Evolutionary conservation across 1,140 invertebrate genomes (phyloP), one percentile per base, ranked within the genome.

Genomic region (Chrysomallon squamiferum): DNA sequence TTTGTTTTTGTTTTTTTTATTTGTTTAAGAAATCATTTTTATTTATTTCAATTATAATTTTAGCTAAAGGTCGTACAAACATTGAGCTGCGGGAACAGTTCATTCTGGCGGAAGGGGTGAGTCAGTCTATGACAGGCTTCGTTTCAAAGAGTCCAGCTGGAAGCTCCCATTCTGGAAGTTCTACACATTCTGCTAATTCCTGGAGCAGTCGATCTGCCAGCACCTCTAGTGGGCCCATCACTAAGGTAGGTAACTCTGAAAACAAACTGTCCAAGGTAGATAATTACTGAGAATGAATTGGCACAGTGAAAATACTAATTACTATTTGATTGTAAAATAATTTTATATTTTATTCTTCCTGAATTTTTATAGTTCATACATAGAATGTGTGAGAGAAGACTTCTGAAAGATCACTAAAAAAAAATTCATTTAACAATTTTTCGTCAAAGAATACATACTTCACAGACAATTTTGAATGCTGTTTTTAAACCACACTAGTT

Each of bases 51-150:
- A 15, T 38, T 38, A 38, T 38, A 38, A 22, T 77, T 75, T 6
- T 90, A 97, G 96, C 96, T 88, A 98, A 98, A 89, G 97, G 97
- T 90, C 92, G 96, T 88, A 99, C 97, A 85, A 99, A 98, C 90
- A 95, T 98, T 87, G 97, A 99, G 89, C 91, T 99, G 82, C 90
- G 96, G 77, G 96, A 99, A 88, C 95, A 98, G 89, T 98, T 98
- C 89, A 97, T 98, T 85, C 88, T 98, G 89, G 95, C 96, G 75
- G 93, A 97, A 86, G 95, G 96, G 81, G 95, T 97, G 70, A 96
- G 94, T 83, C 96, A 98, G 89, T 93, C 93, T 81, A 97, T 98
- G 95, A 93, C 95, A 78, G 93, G 94, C 76, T 98, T 98, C 90
- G 93, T 93, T 87, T 88, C 92, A 74, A 93, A 93, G 65, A 78